phyloP scores from a whole-genome alignment of 37 sponge, comb jelly and placozoan species.

The Tethya wilhelma region DNA sequence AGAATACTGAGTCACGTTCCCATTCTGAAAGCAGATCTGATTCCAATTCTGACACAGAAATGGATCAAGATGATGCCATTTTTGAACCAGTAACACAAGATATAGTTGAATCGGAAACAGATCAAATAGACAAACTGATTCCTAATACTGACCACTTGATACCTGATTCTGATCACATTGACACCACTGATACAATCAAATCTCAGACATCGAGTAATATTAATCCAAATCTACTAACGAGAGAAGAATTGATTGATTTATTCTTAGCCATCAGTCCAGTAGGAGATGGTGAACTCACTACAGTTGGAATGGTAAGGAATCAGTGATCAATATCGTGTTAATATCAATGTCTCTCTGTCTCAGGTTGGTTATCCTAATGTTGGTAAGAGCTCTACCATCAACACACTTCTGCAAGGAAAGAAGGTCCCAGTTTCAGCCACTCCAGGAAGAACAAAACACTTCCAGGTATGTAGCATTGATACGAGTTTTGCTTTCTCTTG shows the following conservation, averaged over 20 bases:
- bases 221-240: slow-evolving; percentile 26
- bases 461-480: slow-evolving; percentile 68
- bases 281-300: slow-evolving; percentile 14
- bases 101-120: too few relatives aligned
- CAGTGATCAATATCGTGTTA: not conserved
- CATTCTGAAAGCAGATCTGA: not conserved
- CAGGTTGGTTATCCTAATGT: slow-evolving; percentile 96
- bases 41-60: not conserved
- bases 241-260: slow-evolving; percentile 47
- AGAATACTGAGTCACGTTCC: not conserved
- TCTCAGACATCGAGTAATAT: too few relatives aligned
- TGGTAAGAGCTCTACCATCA: slow-evolving; percentile 96
- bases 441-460: slow-evolving; percentile 95
- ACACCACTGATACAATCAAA: not conserved
- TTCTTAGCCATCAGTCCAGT: slow-evolving; percentile 42
- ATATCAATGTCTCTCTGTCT: not conserved
- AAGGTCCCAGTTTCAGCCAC: slow-evolving; percentile 93
- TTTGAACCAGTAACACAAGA: too few relatives aligned
- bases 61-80: not conserved
- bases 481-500: too few relatives aligned
- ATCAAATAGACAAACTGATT: too few relatives aligned
- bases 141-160: too few relatives aligned
- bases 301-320: slow-evolving; percentile 44
- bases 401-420: slow-evolving; percentile 82
- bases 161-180: slow-evolving; percentile 2